Base-by-base conservation (phyloP, 2,113 vertebrate genomes). In the Phaethon lepturus region DNA sequence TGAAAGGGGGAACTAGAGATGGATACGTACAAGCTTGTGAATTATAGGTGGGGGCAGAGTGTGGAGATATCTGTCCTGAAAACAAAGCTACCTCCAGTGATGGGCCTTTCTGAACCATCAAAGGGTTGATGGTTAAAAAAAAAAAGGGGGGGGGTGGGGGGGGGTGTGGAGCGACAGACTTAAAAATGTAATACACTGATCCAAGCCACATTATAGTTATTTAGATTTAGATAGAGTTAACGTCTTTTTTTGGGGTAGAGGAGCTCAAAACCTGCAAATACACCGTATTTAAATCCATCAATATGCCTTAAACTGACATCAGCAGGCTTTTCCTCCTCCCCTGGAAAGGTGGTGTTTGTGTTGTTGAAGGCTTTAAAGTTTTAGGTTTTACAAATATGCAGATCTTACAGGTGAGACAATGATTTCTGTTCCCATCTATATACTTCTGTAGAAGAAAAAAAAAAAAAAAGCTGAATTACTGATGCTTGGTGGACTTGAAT, bases 121-220 rank as follows among this genome's bases (percentile, higher is more conserved):
- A 31, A 66, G 44, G 19, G 38, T 17, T 82, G 26, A 8, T 67
- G 17, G 29, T 35, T 78, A 1, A n/a, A 49, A 31, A 75, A 24
- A 12, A 58, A 35, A n/a, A 12, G 29, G 2, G 4, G 11, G 11
- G 1, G 38, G 38, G 38, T 38, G 29, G 2, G 4, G 11, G 11
- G 1, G 38, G 38, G 38, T 38, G 38, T 8, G 38, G 38, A 38
- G 38, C 38, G 38, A 38, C 38, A 8, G 16, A 44, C 84, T 93
- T 79, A 3, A 23, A 64, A 67, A 40, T 42, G 16, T n/a, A 26
- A 26, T 42, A 33, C 64, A n/a, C 15, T 42, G n/a, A 6, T 59
- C 22, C 17, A 26, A 73, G 22, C 15, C 28, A 16, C 8, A 0
- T 6, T 26, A 24, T 31, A 45, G 33, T n/a, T 67, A 15, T 26